Conservation (phyloP, 2,888 invertebrate species). For the Steinernema carpocapsae region DNA sequence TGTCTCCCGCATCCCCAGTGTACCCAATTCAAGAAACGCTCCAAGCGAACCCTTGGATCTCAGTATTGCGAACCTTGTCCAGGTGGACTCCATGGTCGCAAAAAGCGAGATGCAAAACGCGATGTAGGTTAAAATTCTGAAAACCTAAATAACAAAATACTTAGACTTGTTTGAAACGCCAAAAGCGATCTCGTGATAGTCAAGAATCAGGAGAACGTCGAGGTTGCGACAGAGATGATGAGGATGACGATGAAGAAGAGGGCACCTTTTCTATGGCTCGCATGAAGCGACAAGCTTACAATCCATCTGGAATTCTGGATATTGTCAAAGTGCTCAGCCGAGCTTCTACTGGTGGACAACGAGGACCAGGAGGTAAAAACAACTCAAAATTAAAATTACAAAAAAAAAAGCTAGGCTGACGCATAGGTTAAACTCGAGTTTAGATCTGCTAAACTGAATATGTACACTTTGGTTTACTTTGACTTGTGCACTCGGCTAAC, state of each 20-base stretch:
- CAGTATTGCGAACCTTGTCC: conserved; percentile 63
- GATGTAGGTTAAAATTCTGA: conserved; percentile 37
- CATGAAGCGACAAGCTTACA: conserved; percentile 61
- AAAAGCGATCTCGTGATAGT: conserved; percentile 37
- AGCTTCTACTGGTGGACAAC: conserved; percentile 5
- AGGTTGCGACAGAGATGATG: conserved; percentile 39
- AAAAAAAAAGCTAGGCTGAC: too few relatives aligned
- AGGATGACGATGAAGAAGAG: conserved; percentile 54
- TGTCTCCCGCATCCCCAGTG: conserved; percentile 62
- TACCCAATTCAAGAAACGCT: conserved; percentile 45
- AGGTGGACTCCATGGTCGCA: conserved; percentile 53
- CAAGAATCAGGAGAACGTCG: conserved; percentile 41
- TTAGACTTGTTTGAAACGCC: conserved; percentile 38
- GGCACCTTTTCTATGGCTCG: conserved; percentile 41
- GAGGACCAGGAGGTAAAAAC: conserved; percentile 9
- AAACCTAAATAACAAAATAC: background rate
- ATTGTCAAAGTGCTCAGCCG: conserved; percentile 57
- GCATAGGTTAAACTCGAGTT: too few relatives aligned
- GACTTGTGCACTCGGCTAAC: too few relatives aligned
- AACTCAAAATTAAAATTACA: too few relatives aligned
- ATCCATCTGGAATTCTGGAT: conserved; percentile 58
- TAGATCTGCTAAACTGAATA: too few relatives aligned
- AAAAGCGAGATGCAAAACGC: conserved; percentile 58
- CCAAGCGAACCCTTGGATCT: conserved; percentile 53
- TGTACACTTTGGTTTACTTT: too few relatives aligned